These are phyloP conservation scores for Ciona savignyi DNA, from an alignment of 23 tunicate species.

Conservation along the genomic window DNA sequence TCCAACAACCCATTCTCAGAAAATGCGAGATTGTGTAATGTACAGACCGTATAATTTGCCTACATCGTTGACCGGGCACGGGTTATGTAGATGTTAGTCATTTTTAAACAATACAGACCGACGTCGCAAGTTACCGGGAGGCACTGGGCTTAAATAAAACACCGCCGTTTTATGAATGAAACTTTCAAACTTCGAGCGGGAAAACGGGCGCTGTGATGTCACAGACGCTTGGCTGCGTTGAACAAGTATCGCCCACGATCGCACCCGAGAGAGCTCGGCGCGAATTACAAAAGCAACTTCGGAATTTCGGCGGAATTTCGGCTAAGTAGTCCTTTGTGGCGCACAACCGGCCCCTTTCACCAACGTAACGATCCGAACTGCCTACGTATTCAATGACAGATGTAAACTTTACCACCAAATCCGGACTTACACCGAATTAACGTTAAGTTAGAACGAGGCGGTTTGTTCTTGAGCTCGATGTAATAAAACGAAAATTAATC, in stretches of 20 bases:
- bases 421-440: background rate
- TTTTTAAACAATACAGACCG: too few species aligned
- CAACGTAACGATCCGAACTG: background rate
- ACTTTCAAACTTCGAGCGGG: conserved; percentile 1
- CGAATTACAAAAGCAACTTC: conserved; percentile 10
- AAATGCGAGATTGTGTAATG: too few species aligned
- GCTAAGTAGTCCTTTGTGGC: background rate
- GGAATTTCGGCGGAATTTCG: too few species aligned
- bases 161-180: background rate
- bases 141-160: too few species aligned
- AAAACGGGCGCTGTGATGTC: background rate
- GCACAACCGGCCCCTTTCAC: background rate
- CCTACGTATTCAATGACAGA: background rate
- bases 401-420: background rate
- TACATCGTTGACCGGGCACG: too few species aligned
- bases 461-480: background rate
- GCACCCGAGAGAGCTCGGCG: conserved; percentile 8
- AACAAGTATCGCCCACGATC: background rate
- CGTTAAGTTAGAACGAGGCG: background rate
- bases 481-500: background rate
- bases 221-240: conserved; percentile 7
- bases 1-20: too few species aligned
- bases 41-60: too few species aligned
- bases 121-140: too few species aligned
- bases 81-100: too few species aligned